Base-by-base conservation (phyloP, 2,113 vertebrate genomes). In the Spea bombifrons region DNA sequence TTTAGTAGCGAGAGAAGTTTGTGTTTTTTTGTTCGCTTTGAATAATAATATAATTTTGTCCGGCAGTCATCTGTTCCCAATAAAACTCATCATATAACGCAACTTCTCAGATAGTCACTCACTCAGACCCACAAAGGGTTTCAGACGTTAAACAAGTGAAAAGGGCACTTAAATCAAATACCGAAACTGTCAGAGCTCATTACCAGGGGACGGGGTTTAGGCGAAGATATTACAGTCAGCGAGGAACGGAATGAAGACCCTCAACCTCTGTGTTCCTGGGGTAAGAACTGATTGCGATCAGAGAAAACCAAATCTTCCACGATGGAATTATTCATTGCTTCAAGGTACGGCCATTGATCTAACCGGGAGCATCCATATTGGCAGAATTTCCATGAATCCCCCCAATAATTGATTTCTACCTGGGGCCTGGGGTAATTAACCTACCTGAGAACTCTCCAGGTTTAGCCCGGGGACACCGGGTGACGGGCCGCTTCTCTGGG, bases 41-140 rank as follows among this genome's bases (percentile, higher is more conserved):
- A 74, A 46, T 74, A 75, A 75, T 66, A 63, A 66, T 75, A 49
- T 75, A 63, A 75, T 65, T 75, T 66, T 75, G 63, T 75, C 63
- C 73, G 10, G 61, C 73, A 75, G 73, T 50, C 73, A 75, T 75
- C 73, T 75, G 73, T 75, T 75, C 73, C 66, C 48, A 67, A 71
- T 71, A 52, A 71, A 12, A 16, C 17, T 30, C 16, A 17, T 71
- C 67, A 70, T 49, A 70, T 16, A 71, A 49, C 69, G 43, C 50
- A 53, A 71, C 17, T 53, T 46, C 46, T 52, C 2, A 16, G 48
- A 71, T 71, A 71, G 7, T 17, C 17, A 9, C 16, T 52, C 68
- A 70, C 50, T 52, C 0, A 13, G 15, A 13, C 15, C 50, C 55
- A 3, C 55, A 59, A 59, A 59, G 55, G 15, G 4, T 59, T 12